These are phyloP conservation scores for Heliocidaris tuberculata DNA, from an alignment of 35 echinoderm and acorn worm species.

Conservation along the genomic window DNA sequence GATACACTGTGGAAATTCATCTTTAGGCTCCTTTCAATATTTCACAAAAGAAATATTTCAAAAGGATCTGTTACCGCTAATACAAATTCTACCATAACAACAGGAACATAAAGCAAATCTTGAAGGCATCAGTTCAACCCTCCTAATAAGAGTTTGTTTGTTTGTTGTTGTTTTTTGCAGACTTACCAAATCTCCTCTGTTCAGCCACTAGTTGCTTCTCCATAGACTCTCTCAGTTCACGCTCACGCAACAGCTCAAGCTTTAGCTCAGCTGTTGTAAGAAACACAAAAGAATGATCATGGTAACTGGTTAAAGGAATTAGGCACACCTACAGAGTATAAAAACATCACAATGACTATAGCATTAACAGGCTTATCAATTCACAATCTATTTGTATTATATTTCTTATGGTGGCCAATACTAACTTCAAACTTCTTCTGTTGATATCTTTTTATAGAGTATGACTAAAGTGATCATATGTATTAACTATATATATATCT, in stretches of 20 bases:
- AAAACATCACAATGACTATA: neutral
- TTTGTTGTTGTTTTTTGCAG: too few species aligned
- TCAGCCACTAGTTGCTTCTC: slow-evolving; percentile 89
- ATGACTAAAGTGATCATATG: neutral
- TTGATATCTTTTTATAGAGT: neutral
- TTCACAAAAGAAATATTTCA: neutral
- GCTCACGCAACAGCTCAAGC: slow-evolving; percentile 87
- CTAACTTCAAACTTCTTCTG: neutral
- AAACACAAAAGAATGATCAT: slow-evolving; percentile 37
- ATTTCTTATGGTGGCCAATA: neutral
- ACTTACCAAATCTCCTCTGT: slow-evolving; percentile 70
- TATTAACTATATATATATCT: neutral
- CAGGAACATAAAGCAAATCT: neutral
- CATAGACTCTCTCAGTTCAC: slow-evolving; percentile 79
- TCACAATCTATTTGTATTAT: neutral
- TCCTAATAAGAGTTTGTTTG: neutral
- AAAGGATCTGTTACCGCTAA: neutral
- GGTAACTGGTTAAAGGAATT: neutral
- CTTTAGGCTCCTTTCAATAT: too few species aligned
- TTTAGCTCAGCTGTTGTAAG: slow-evolving; percentile 83
- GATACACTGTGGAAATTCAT: too few species aligned
- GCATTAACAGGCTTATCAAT: neutral
- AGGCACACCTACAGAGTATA: neutral
- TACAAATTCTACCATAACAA: neutral
- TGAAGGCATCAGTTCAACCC: neutral